Evolutionary conservation across 2,113 vertebrate species (phyloP).

Genomic region (Tenebrosternarchus preto): DNA sequence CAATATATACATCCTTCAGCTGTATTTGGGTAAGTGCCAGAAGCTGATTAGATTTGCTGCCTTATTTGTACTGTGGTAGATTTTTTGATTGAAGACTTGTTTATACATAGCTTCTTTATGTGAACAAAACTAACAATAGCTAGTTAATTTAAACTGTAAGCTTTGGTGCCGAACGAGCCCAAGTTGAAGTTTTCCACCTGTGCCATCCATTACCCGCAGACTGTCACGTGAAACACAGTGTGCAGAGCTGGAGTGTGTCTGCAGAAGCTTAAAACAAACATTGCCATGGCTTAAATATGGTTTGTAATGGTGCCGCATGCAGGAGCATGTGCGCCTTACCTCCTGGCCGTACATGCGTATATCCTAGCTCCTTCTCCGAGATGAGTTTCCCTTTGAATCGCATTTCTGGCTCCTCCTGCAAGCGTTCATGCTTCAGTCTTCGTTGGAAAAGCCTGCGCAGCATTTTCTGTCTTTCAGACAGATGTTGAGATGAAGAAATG

Average conservation of each 20-base stretch:
- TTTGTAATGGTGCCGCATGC: slow-evolving; percentile 9
- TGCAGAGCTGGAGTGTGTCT: not conserved
- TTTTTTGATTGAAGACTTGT: too few species aligned
- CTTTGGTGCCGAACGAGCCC: not conserved
- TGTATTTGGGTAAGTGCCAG: not conserved
- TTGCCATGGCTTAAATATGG: not conserved
- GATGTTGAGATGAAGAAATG: not conserved
- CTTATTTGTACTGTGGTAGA: too few species aligned
- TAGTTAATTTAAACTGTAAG: too few species aligned
- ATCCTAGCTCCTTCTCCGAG: slow-evolving; percentile 84
- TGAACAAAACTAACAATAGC: too few species aligned
- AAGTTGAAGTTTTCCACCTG: not conserved
- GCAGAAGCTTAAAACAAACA: not conserved
- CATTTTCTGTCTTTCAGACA: slow-evolving; percentile 56
- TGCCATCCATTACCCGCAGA: not conserved
- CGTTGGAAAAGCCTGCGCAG: slow-evolving; percentile 68
- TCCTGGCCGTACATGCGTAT: slow-evolving; percentile 83
- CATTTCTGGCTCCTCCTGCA: slow-evolving; percentile 74
- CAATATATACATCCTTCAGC: not conserved
- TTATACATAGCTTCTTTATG: too few species aligned
- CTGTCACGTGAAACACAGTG: not conserved
- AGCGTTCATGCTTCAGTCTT: slow-evolving; percentile 79
- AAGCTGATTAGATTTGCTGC: not conserved
- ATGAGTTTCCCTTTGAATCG: slow-evolving; percentile 87
- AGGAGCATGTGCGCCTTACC: slow-evolving; percentile 78